Base-by-base conservation (phyloP, 2,888 invertebrate species). In the Melinaea marsaeus region DNA sequence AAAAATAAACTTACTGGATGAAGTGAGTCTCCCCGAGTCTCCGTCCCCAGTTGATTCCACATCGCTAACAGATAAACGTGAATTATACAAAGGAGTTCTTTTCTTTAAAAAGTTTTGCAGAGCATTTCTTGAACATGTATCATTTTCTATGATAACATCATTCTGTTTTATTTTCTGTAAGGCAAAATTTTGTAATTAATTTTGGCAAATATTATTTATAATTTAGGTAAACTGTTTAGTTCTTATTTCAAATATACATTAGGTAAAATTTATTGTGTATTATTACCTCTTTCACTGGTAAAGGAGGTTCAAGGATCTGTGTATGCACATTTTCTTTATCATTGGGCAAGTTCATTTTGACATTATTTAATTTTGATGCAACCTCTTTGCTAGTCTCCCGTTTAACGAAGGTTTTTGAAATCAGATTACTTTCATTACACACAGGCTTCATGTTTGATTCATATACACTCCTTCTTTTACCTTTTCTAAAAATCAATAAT, bases 401-500 rank as follows among this genome's bases (percentile, higher is more conserved):
- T 54, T 55, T 61, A 58, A 45, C 56, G 61, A 73, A 81, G 57
- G 79, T 75, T 57, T 70, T 62, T 11, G 60, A 58, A 13, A 79
- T 73, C 4, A 74, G 61, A 65, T 77, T 62, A 54, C 3, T 64
- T 46, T 45, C 57, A 2, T 33, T 65, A 42, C 7, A 37, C 37
- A 42, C 42, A 9, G 68, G 63, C 5, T 64, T 64, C 2, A 68
- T 48, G 51, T 60, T 51, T 13, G 72, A 57, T 62, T 77, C 79
- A 6, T 76, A 76, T 22, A 88, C 75, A 70, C 88, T 88, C 71
- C 80, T 79, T 63, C 89, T 77, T 76, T 88, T 89, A n/a, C 80
- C 84, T 79, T 82, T 85, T 60, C 88, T 88, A 75, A 45, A 64
- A 70, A 70, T 32, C 61, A 59, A 57, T 51, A 3, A 51, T 32